These are phyloP conservation scores for Fratercula arctica DNA, from an alignment of 2,797 vertebrate species.

Conservation along the genomic window DNA sequence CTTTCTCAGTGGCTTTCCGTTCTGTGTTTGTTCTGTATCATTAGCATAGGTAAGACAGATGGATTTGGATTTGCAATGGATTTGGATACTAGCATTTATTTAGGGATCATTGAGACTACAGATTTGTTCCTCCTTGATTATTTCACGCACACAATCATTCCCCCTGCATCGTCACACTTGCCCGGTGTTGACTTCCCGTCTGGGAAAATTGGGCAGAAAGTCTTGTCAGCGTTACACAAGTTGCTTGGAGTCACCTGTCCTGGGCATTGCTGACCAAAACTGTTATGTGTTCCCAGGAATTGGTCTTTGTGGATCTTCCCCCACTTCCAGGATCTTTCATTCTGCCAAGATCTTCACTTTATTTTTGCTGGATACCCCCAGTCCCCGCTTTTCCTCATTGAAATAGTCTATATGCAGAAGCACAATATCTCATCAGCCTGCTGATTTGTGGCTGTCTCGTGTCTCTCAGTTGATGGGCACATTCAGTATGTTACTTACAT, in stretches of 20 bases:
- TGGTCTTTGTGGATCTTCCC: neutral
- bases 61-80: neutral
- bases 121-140: neutral
- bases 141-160: neutral
- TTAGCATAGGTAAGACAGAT: neutral
- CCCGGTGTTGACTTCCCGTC: neutral
- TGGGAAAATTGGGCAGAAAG: neutral
- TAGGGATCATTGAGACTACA: neutral
- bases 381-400: neutral
- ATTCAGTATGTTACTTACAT: neutral
- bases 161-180: accelerated
- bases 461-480: neutral
- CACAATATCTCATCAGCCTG: neutral
- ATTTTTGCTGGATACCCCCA: neutral
- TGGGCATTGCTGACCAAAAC: neutral
- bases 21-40: neutral
- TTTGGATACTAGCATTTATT: neutral
- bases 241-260: neutral
- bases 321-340: neutral
- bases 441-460: neutral
- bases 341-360: neutral
- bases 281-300: neutral
- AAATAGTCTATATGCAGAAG: neutral
- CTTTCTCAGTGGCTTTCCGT: neutral
- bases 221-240: accelerated